Evolutionary conservation across 2,888 invertebrate species (phyloP).

Genomic region (Campoletis raptor): DNA sequence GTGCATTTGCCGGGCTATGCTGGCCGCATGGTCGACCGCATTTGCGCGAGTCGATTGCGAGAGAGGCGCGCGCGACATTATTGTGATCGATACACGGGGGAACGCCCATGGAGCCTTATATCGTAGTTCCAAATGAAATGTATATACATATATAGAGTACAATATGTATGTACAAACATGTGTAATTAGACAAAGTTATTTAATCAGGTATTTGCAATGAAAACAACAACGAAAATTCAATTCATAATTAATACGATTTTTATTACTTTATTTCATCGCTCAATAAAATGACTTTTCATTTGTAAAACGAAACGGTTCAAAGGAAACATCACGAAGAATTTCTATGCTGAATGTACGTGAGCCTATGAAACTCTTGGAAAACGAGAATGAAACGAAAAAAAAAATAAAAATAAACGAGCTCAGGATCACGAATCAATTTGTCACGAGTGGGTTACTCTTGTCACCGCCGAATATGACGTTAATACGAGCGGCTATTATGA

Average conservation of each 20-base stretch:
- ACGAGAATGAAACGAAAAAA: neutral
- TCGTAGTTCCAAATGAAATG: slow-evolving; percentile 44
- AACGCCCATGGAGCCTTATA: slow-evolving; percentile 70
- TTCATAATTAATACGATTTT: neutral
- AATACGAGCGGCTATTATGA: neutral
- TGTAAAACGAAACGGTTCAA: neutral
- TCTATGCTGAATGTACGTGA: neutral
- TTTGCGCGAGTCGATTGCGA: slow-evolving; percentile 82
- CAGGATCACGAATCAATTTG: slow-evolving; percentile 28
- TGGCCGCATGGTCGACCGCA: slow-evolving; percentile 80
- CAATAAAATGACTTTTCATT: neutral
- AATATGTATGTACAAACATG: neutral
- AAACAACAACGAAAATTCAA: neutral
- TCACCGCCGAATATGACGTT: slow-evolving; percentile 28
- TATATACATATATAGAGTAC: slow-evolving; percentile 20
- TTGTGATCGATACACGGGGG: slow-evolving; percentile 77
- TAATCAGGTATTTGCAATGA: neutral
- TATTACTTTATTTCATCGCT: neutral
- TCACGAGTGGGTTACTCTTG: slow-evolving; percentile 13
- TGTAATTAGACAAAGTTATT: slow-evolving; percentile 19
- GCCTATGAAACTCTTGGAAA: neutral
- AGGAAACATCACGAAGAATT: no score
- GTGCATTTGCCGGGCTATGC: slow-evolving; percentile 56
- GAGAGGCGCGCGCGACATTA: slow-evolving; percentile 75
- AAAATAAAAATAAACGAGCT: neutral